Evolutionary conservation across 2,113 vertebrate species (phyloP).

Genomic region (Chionis minor): DNA sequence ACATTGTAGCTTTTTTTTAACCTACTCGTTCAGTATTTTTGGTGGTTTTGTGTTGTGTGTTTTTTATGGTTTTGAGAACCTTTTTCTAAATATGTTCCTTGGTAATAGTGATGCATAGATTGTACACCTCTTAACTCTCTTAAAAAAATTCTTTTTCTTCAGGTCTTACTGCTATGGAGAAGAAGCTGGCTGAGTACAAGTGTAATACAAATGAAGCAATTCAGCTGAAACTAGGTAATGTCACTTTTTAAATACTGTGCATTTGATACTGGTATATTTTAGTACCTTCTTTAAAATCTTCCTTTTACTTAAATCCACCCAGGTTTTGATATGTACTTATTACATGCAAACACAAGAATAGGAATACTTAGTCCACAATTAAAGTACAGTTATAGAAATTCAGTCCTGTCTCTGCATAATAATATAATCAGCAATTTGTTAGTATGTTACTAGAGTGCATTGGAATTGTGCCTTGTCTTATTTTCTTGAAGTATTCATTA

Average conservation of each 20-base stretch:
- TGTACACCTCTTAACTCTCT: background rate
- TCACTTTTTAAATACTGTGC: background rate
- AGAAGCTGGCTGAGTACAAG: slow-evolving; percentile 96
- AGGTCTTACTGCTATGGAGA: slow-evolving; percentile 92
- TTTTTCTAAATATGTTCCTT: background rate
- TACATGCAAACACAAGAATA: background rate
- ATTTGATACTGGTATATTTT: background rate
- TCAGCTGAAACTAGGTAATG: slow-evolving; percentile 91
- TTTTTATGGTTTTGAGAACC: background rate
- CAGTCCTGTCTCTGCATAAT: background rate
- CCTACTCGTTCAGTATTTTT: background rate
- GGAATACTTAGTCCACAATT: background rate
- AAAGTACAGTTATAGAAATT: background rate
- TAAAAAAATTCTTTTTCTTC: background rate
- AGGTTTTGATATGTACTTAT: background rate
- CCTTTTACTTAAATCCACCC: background rate
- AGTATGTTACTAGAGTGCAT: background rate
- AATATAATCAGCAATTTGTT: background rate
- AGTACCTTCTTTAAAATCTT: background rate
- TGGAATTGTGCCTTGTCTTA: background rate
- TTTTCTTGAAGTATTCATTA: background rate
- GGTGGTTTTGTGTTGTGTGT: background rate
- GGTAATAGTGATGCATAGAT: background rate
- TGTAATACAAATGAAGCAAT: slow-evolving; percentile 97
- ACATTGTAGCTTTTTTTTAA: fast-evolving